A percentile compares a stretch with the other conserved stretches of the same genome.
Conservation (phyloP, 2,888 invertebrate species). For the Cephus spinipes region DNA sequence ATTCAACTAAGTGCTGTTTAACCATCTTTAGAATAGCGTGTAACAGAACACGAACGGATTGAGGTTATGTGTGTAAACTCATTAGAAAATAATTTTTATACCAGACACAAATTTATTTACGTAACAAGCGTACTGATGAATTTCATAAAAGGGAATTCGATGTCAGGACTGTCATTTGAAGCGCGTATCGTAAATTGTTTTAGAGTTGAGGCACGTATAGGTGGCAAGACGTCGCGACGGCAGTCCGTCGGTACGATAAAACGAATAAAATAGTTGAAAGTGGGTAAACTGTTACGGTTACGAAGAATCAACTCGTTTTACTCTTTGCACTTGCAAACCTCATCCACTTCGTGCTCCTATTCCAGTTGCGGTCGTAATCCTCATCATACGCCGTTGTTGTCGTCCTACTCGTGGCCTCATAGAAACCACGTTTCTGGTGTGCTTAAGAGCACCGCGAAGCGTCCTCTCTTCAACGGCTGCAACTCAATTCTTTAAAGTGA, state of each 20-base stretch:
- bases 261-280: background rate
- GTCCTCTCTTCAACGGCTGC: slow-evolving; percentile 10
- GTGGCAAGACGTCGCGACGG: background rate
- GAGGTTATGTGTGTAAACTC: background rate
- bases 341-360: slow-evolving; percentile 14
- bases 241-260: background rate
- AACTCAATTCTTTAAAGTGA: slow-evolving; percentile 48
- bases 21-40: background rate
- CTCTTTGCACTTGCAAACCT: background rate
- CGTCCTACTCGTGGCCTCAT: slow-evolving; percentile 22
- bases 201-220: background rate
- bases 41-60: background rate
- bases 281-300: slow-evolving; percentile 6
- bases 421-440: slow-evolving; percentile 19
- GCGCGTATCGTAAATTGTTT: background rate
- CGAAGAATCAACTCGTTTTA: slow-evolving; percentile 10
- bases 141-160: background rate
- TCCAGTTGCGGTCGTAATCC: slow-evolving; percentile 11
- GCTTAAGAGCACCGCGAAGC: background rate
- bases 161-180: background rate
- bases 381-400: slow-evolving; percentile 6
- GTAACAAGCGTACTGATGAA: background rate
- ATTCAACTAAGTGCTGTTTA: background rate
- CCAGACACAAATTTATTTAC: background rate
- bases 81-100: background rate